Base-by-base conservation (phyloP, 2,888 invertebrate species). In the Caenorhabditis uteleia region DNA sequence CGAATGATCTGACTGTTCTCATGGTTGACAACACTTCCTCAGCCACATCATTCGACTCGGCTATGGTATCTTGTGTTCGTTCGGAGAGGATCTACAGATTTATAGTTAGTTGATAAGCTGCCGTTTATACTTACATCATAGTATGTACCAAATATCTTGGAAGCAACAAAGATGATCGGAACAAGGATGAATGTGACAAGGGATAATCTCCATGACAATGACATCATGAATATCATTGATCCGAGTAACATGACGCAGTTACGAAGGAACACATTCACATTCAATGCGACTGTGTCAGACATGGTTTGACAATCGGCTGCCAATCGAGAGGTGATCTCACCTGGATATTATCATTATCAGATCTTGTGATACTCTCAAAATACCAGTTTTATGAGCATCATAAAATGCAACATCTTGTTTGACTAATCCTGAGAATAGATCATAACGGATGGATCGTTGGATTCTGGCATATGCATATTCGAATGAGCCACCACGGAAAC, bases 331-430 rank as follows among this genome's bases (percentile, higher is more conserved):
- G 84, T 83, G 48, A 85, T 82, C 44, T 85, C 84, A 39, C 84
- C 75, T 67, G 33, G 10, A 51, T 23, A 27, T 23, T 5, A 29
- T n/a, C 18, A 23, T 18, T 5, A 43, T 21, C 8, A 47, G 8
- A 39, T n/a, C 2, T 16, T 16, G 5, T 31, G 6, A 29, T 45
- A 16, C 31, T 21, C 12, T 14, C 16, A 18, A 25, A 14, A 36
- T 93, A 58, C 85, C 84, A 25, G 84, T 85, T 51, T 83, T 83
- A 47, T 81, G 82, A 20, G 73, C 77, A 68, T 85, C 85, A 59
- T 82, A 85, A 72, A 85, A 85, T 6, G 83, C 84, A 7, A 84
- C 82, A 45, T 85, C 85, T 59, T 85, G 85, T 16, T 74, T 65
- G 36, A 84, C 75, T 16, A 85, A 65, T 25, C 83, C 80, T 8